Conservation (phyloP, 2,797 vertebrate genomes). For the Bovichtus diacanthus region DNA sequence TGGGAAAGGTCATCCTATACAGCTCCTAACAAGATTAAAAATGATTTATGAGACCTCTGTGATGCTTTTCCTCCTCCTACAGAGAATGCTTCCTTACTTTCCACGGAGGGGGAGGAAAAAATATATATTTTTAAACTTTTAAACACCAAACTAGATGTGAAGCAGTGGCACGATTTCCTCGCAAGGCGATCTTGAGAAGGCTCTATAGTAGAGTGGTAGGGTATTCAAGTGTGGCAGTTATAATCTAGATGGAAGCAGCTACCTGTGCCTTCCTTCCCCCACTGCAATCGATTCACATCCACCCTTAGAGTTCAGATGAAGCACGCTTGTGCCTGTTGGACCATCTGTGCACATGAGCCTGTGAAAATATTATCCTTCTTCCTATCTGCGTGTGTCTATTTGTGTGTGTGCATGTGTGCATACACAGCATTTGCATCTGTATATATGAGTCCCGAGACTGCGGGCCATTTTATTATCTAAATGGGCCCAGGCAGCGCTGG, state of each 20-base stretch:
- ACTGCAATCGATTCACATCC: constrained; percentile 38
- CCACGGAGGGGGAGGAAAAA: neutral
- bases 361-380: constrained; percentile 58
- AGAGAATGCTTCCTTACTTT: constrained; percentile 30
- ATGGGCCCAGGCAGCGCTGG: constrained; percentile 81
- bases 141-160: constrained; percentile 32
- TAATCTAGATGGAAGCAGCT: constrained; percentile 20
- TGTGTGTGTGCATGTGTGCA: constrained; percentile 54
- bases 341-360: constrained; percentile 35
- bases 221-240: constrained; percentile 17
- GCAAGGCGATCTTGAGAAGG: constrained; percentile 34
- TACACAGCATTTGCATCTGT: constrained; percentile 70
- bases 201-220: constrained; percentile 10
- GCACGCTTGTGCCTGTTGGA: constrained; percentile 34
- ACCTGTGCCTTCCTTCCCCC: neutral
- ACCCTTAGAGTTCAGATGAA: constrained; percentile 31
- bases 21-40: constrained; percentile 85
- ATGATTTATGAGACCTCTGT: constrained; percentile 76
- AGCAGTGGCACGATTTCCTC: constrained; percentile 18
- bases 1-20: constrained; percentile 82
- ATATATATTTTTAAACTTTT: constrained; percentile 43
- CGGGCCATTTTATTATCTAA: constrained; percentile 82
- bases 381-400: constrained; percentile 51
- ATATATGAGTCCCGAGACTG: constrained; percentile 67
- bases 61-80: constrained; percentile 68